Conservation (phyloP, 2,797 vertebrate species). For the Neosilurus mollespiculum region DNA sequence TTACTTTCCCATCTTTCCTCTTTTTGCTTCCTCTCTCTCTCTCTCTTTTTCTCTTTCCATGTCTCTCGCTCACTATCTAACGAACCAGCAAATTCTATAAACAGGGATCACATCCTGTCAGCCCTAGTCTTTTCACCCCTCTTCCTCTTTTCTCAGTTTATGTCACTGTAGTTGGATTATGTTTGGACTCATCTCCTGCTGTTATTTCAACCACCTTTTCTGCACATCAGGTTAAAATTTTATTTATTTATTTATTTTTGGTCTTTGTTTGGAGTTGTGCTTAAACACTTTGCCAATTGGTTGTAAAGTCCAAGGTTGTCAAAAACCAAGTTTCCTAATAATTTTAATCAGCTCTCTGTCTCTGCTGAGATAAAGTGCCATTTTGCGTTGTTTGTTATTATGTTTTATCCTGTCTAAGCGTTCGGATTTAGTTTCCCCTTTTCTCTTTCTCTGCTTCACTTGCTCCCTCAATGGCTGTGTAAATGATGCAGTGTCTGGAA, state of each 20-base stretch:
- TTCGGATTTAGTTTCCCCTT: neutral
- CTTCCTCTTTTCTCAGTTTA: slow-evolving; percentile 14
- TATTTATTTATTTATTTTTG: neutral
- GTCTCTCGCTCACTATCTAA: slow-evolving; percentile 43
- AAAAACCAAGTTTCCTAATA: slow-evolving; percentile 32
- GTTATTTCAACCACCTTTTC: slow-evolving; percentile 22
- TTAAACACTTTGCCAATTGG: slow-evolving; percentile 37
- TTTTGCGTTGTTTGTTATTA: slow-evolving; percentile 19
- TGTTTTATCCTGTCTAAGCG: slow-evolving; percentile 15
- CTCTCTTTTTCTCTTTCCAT: slow-evolving; percentile 37
- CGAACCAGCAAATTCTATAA: slow-evolving; percentile 48
- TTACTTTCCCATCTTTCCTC: slow-evolving; percentile 29
- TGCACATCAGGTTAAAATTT: slow-evolving; percentile 6
- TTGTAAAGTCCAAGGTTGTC: slow-evolving; percentile 16
- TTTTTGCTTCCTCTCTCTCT: neutral
- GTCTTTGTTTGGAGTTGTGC: slow-evolving; percentile 38
- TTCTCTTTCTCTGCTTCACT: slow-evolving; percentile 47
- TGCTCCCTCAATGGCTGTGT: slow-evolving; percentile 47
- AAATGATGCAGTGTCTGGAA: slow-evolving; percentile 66
- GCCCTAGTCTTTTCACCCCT: slow-evolving; percentile 9
- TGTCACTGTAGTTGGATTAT: slow-evolving; percentile 33
- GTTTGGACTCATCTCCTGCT: slow-evolving; percentile 34
- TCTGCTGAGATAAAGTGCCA: slow-evolving; percentile 27
- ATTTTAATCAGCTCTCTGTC: slow-evolving; percentile 26
- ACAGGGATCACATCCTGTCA: slow-evolving; percentile 34